These are phyloP conservation scores for Dolichoris vasculosae DNA, from an alignment of 1,140 invertebrate species.

Conservation along the genomic window DNA sequence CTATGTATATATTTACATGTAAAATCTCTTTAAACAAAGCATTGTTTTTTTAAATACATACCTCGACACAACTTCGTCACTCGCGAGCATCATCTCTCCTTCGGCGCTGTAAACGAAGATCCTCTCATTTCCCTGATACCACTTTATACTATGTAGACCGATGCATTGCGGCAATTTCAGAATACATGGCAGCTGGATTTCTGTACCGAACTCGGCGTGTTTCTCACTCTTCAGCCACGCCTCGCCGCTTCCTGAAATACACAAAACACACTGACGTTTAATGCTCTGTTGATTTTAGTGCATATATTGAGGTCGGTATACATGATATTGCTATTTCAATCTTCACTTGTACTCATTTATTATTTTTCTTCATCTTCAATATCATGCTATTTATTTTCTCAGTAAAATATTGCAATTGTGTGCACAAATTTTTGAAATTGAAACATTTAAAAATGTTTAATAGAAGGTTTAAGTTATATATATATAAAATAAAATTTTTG, in stretches of 20 bases:
- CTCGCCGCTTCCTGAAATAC: slow-evolving; percentile 69
- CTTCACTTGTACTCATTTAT: background rate
- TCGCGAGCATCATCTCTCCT: slow-evolving; percentile 82
- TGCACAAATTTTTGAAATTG: too few relatives aligned
- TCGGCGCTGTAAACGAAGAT: slow-evolving; percentile 90
- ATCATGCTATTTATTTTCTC: too few relatives aligned
- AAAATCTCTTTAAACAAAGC: background rate
- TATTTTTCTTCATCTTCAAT: background rate
- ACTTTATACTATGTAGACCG: slow-evolving; percentile 90
- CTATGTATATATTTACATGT: too few relatives aligned
- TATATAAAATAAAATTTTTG: too few relatives aligned
- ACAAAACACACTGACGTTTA: slow-evolving; percentile 54
- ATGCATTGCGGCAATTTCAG: slow-evolving; percentile 86
- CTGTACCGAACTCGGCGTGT: slow-evolving; percentile 77
- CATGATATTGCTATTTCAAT: background rate
- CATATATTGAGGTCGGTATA: background rate
- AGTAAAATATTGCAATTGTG: too few relatives aligned
- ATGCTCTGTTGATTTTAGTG: slow-evolving; percentile 47
- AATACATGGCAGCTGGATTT: slow-evolving; percentile 83
- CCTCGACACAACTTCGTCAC: slow-evolving; percentile 82
- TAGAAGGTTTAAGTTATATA: too few relatives aligned
- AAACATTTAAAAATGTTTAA: too few relatives aligned
- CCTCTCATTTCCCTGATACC: slow-evolving; percentile 87
- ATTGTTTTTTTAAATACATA: slow-evolving; percentile 69
- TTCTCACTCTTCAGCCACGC: slow-evolving; percentile 71